Conservation (phyloP, 2,888 invertebrate species). For the Sympetrum striolatum region DNA sequence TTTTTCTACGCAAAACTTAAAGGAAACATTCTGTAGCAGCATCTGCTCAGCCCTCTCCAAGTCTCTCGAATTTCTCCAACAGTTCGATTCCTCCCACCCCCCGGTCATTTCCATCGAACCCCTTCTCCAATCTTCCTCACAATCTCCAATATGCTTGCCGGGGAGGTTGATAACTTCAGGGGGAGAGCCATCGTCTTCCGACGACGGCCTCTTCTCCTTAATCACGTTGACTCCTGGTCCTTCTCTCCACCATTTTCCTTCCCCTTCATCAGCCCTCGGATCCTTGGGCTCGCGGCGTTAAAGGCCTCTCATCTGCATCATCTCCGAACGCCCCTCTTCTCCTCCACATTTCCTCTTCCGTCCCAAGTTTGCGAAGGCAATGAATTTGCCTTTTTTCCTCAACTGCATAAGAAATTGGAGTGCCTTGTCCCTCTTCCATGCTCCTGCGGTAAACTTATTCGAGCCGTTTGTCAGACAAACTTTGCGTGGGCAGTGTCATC, state of each 20-base stretch:
- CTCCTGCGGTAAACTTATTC: constrained; percentile 27
- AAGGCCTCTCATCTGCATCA: constrained; percentile 33
- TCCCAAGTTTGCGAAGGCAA: constrained; percentile 32
- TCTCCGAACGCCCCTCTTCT: neutral
- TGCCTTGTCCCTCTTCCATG: constrained; percentile 1
- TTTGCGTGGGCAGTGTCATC: constrained; percentile 42
- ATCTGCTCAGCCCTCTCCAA: neutral
- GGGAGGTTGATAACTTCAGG: constrained; percentile 27
- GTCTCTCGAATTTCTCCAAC: neutral
- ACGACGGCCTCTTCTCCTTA: neutral
- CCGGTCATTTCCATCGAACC: neutral
- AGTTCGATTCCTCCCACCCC: neutral
- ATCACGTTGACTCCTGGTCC: constrained; percentile 41
- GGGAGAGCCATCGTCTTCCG: neutral
- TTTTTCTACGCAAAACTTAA: too few relatives aligned
- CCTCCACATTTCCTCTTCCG: constrained; percentile 24
- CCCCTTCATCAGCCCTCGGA: constrained; percentile 38
- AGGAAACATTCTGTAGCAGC: neutral
- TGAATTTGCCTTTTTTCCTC: constrained; percentile 31
- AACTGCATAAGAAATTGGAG: constrained; percentile 44
- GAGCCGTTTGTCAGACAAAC: constrained; percentile 35
- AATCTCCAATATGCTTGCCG: constrained; percentile 40
- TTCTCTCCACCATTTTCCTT: constrained; percentile 11
- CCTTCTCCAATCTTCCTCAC: constrained; percentile 22
- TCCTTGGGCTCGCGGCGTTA: constrained; percentile 35